Evolutionary conservation across 2,797 vertebrate genomes (phyloP), one percentile per base, ranked within the genome.

Genomic region (Mus caroli): DNA sequence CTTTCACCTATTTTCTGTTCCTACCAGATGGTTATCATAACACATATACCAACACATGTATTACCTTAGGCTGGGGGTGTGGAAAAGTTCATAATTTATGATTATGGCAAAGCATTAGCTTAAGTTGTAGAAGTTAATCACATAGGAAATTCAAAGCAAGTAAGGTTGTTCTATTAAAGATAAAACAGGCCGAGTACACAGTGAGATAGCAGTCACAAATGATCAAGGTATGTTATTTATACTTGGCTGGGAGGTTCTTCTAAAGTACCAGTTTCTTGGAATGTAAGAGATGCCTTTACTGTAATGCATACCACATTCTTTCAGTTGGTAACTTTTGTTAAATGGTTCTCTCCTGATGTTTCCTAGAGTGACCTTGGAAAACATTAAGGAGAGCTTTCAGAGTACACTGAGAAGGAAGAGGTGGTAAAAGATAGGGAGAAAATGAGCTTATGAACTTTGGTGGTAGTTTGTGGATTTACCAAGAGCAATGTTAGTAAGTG

Each of bases 371-470:
- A 7, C 12, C 4, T n/a, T 64, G 1, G n/a, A 24, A 84, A 90
- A 46, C n/a, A 43, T 78, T 56, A 88, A 64, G 40, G 71, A 82
- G 40, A 83, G 54, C 13, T 83, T 91, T 28, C 17, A 50, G 26
- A 90, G 62, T 56, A 76, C 24, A 80, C 71, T 58, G 10, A 78
- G 69, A 79, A 86, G 54, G 56, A 92, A n/a, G 31, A 46, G 43
- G 52, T 15, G 73, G n/a, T 46, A 31, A 93, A 93, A 54, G 91
- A 67, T 28, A 77, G 50, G 34, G 77, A 76, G 34, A 92, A 71
- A 90, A 71, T 40, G 31, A 87, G 52, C 20, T 62, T 89, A 60
- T 46, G 73, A 89, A 94, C 73, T 88, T 91, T 56, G 75, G 24
- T 24, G 73, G 85, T 78, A 67, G 91, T 58, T 88, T 37, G 43